phyloP scores from a whole-genome alignment of 2,113 vertebrate genomes.

The Serinus canaria region DNA sequence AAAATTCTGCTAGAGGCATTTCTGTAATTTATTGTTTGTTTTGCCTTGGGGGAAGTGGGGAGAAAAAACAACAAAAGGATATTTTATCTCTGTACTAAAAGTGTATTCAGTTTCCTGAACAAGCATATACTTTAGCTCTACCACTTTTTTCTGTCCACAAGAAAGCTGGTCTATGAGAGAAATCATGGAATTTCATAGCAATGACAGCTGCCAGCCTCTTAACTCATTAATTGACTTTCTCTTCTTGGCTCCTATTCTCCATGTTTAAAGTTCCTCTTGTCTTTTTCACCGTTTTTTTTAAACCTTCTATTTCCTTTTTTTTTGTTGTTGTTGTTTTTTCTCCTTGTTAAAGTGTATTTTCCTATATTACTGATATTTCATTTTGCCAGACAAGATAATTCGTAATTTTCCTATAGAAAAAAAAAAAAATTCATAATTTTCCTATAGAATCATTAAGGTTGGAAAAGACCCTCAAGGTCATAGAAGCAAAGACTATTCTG shows the following conservation, averaged over 20 bases:
- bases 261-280: not conserved
- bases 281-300: not conserved
- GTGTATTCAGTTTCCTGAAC: not conserved
- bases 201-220: not conserved
- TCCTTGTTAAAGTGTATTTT: not conserved
- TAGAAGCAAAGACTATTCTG: not conserved
- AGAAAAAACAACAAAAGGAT: not conserved
- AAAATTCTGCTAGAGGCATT: not conserved
- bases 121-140: not conserved
- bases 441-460: not conserved
- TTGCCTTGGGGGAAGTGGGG: not conserved
- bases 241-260: not conserved
- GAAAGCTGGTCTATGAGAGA: not conserved
- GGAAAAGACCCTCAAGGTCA: not conserved
- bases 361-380: not conserved
- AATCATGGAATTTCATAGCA: not conserved
- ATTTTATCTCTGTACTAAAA: conserved; percentile 11
- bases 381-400: not conserved
- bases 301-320: no score
- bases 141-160: not conserved
- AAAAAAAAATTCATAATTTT: not conserved
- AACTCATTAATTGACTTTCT: not conserved
- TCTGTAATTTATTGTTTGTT: not conserved
- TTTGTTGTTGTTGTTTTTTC: no score
- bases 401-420: not conserved